A percentile compares a stretch with the other conserved stretches of the same genome.
Conservation (phyloP, 53 echinoderm and acorn worm genomes). For the Holothuria leucospilota region DNA sequence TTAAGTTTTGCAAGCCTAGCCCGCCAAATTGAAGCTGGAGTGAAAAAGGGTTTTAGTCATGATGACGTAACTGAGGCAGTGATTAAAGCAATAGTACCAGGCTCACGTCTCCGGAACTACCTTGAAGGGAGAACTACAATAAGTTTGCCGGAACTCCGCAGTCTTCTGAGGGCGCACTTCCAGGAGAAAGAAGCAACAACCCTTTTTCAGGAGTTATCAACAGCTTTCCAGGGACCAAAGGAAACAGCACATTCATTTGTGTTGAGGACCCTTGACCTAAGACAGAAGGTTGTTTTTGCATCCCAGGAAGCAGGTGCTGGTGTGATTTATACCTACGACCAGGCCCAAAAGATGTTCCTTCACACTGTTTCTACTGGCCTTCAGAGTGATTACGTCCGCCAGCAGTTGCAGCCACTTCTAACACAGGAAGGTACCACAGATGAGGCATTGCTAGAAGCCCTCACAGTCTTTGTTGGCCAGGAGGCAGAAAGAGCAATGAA, state of each 20-base stretch:
- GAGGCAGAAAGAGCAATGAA: constrained; percentile 48
- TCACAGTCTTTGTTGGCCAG: constrained; percentile 38
- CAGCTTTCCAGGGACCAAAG: constrained; percentile 46
- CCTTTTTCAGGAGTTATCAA: constrained; percentile 61
- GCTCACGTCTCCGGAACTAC: constrained; percentile 54
- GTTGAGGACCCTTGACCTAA: constrained; percentile 61
- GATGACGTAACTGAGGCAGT: constrained; percentile 60
- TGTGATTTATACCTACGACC: constrained; percentile 43
- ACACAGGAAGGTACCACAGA: constrained; percentile 39
- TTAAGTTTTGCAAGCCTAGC: constrained; percentile 60
- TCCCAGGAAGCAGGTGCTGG: too few species aligned
- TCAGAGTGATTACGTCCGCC: constrained; percentile 47
- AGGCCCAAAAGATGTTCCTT: constrained; percentile 62
- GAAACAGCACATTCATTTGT: constrained; percentile 71
- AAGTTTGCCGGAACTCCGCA: constrained; percentile 41
- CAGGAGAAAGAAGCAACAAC: constrained; percentile 66
- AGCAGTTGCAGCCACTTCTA: constrained; percentile 55
- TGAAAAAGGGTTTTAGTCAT: constrained; percentile 41
- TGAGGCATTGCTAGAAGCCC: constrained; percentile 48
- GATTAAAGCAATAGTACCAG: too few species aligned
- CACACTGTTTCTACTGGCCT: constrained; percentile 66
- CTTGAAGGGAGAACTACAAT: constrained; percentile 55
- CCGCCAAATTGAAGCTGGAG: too few species aligned
- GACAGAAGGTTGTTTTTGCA: too few species aligned
- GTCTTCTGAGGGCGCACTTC: constrained; percentile 57